phyloP scores from a whole-genome alignment of 1,140 invertebrate genomes.

The Lineus longissimus region DNA sequence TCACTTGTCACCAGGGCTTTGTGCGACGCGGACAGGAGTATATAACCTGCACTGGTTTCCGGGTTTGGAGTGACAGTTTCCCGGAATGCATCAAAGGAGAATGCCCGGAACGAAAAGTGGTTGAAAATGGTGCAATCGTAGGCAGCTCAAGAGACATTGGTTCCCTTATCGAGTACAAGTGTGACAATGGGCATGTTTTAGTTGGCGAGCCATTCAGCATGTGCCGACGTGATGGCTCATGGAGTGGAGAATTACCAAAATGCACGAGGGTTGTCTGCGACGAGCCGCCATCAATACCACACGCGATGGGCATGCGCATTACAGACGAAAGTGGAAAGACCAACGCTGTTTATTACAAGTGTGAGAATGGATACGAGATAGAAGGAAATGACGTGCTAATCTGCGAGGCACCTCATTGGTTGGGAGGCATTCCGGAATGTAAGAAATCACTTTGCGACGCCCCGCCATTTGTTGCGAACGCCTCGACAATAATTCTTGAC shows the following conservation, averaged over 20 bases:
- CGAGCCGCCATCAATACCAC: too few relatives aligned
- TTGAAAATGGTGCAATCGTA: neutral
- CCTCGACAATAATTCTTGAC: too few relatives aligned
- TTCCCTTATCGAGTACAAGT: constrained; percentile 8
- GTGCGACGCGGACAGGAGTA: neutral
- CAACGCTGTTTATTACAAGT: constrained; percentile 12
- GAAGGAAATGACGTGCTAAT: constrained; percentile 12
- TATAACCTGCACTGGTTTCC: neutral
- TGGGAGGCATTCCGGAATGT: too few relatives aligned
- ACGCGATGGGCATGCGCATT: too few relatives aligned
- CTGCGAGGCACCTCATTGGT: constrained; percentile 13
- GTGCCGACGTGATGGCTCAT: constrained; percentile 3
- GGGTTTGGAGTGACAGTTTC: neutral
- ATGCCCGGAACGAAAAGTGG: neutral
- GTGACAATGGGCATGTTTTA: constrained; percentile 5
- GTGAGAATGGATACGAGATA: constrained; percentile 20
- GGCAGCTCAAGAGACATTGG: neutral
- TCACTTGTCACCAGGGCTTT: neutral
- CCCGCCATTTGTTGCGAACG: too few relatives aligned
- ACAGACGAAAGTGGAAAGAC: too few relatives aligned
- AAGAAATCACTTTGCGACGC: too few relatives aligned
- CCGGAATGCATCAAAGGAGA: neutral
- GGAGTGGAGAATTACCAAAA: constrained; percentile 6
- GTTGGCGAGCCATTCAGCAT: neutral
- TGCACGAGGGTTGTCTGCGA: neutral